Evolutionary conservation across 1,140 invertebrate species (phyloP), one percentile per base, ranked within the genome.

Genomic region (Heliconius eleuchia): DNA sequence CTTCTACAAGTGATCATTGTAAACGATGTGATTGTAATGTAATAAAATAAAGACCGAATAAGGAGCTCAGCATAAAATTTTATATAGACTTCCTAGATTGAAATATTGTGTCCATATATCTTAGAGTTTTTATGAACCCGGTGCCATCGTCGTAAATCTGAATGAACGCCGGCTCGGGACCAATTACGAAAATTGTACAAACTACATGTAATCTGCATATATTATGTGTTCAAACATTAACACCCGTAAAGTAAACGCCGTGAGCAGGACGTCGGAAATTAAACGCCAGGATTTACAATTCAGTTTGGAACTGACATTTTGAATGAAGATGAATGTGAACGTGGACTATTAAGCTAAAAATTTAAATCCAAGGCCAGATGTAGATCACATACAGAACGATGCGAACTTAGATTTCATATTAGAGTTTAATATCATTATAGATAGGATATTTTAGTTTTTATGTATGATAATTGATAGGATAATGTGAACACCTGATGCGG

Each of bases 171-270:
- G 50, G 74, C 66, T 42, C 80, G 73, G 34, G 71, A 74, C 70
- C 77, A 77, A 83, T 83, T 81, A 83, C 74, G 77, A 80, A 83
- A 82, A 79, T 81, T 80, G 77, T 79, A 83, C 78, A 79, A 80
- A 78, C 78, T 73, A 37, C 66, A 42, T 57, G 27, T 72, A 77
- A 83, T 78, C 78, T 82, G 71, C 74, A 70, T 66, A 46, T 74
- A 72, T 71, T 71, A 75, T 71, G 70, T 75, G 55, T 82, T 79
- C 80, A 79, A 79, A 79, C 72, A 82, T 82, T 79, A 76, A 74
- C 42, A 55, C 73, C 71, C 73, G 73, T 78, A 78, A 71, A 74
- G 73, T 73, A 23, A 72, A 50, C 66, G 23, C 18, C 42, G 72
- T 13, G 19, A 78, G 30, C 72, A 74, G 77, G 72, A 78, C 77